Evolutionary conservation across 2,797 vertebrate species (phyloP).

Genomic region (Onychomys leucogaster): DNA sequence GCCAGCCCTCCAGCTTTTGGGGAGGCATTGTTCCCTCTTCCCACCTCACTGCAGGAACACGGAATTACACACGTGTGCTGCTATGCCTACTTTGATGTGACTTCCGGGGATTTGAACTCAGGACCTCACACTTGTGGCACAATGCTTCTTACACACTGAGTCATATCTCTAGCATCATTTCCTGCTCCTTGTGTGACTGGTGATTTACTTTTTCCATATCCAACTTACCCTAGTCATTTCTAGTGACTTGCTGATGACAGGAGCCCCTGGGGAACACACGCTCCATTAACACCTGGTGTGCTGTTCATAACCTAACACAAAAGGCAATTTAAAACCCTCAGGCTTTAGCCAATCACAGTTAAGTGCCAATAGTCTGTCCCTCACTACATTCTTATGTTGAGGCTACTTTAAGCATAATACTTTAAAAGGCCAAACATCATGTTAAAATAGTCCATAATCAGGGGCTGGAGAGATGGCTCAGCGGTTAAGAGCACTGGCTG

Average conservation of each 20-base stretch:
- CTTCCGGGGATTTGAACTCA: neutral
- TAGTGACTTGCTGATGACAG: neutral
- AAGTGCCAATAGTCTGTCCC: neutral
- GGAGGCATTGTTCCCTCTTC: neutral
- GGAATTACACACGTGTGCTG: neutral
- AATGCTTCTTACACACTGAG: neutral
- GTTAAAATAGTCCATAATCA: neutral
- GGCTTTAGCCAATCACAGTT: neutral
- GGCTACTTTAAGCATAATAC: neutral
- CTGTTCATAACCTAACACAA: neutral
- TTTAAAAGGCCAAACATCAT: neutral
- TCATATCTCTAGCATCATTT: neutral
- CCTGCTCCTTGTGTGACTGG: neutral
- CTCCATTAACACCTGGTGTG: too few relatives aligned
- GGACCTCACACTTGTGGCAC: neutral
- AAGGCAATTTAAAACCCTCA: neutral
- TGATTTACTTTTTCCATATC: neutral
- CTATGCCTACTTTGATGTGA: neutral
- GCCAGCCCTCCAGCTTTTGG: neutral
- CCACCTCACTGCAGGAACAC: too few relatives aligned
- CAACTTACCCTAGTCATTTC: neutral
- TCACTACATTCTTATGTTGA: neutral
- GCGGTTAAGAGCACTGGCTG: neutral
- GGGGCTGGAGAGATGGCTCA: neutral
- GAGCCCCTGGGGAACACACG: neutral